These are phyloP conservation scores for Meloidogyne hapla DNA, from an alignment of 1,140 invertebrate genomes.

Conservation along the genomic window DNA sequence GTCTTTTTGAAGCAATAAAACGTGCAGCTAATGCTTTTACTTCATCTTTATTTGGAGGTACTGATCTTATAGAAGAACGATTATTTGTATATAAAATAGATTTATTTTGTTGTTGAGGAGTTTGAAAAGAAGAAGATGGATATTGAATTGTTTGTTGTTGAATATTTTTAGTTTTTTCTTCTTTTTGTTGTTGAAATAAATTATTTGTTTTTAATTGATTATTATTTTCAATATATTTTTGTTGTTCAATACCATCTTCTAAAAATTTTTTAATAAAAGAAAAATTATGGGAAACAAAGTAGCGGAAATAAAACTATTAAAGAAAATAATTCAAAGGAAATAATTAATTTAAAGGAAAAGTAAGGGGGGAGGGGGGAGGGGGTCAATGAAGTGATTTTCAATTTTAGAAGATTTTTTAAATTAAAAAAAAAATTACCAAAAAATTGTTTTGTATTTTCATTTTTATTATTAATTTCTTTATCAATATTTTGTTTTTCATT, in stretches of 20 bases:
- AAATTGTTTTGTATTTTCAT: too few species aligned
- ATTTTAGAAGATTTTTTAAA: too few species aligned
- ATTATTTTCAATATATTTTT: neutral
- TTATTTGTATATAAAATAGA: neutral
- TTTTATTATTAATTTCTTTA: too few species aligned
- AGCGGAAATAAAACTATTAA: too few species aligned
- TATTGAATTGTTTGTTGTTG: neutral
- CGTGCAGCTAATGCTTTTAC: neutral
- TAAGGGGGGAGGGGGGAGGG: too few species aligned
- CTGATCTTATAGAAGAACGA: neutral
- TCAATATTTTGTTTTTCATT: too few species aligned
- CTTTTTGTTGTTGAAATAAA: neutral
- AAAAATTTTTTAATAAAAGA: constrained; percentile 6
- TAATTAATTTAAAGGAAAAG: too few species aligned
- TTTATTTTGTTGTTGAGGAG: neutral
- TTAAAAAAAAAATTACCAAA: too few species aligned
- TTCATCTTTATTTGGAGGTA: neutral
- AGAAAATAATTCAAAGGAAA: too few species aligned
- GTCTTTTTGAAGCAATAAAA: neutral
- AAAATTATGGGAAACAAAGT: too few species aligned
- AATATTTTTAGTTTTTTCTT: neutral
- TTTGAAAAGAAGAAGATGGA: neutral
- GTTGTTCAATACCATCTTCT: neutral
- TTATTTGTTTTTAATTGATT: neutral
- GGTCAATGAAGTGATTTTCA: too few species aligned